Evolutionary conservation across 2,888 invertebrate species (phyloP).

Genomic region (Oscheius myriophilus): DNA sequence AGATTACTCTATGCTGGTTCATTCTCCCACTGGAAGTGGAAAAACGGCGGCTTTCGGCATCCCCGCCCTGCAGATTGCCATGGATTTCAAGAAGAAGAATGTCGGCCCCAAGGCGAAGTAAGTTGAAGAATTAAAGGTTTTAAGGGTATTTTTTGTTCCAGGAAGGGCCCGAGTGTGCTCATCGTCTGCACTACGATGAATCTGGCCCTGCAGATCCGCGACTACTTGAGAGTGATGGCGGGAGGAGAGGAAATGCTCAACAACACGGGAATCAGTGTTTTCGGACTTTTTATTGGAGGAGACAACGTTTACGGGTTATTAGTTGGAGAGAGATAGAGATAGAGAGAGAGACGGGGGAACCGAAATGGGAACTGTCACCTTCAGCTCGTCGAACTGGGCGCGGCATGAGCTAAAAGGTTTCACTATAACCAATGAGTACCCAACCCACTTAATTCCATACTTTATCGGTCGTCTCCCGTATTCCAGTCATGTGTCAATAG

Average conservation of each 20-base stretch:
- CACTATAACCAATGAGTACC: too few species aligned
- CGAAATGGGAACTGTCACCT: too few species aligned
- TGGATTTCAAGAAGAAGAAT: not conserved
- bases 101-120: not conserved
- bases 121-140: not conserved
- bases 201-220: constrained; percentile 17
- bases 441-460: too few species aligned
- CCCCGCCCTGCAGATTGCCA: constrained; percentile 23
- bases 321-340: not conserved
- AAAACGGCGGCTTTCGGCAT: constrained; percentile 30
- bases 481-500: too few species aligned
- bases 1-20: constrained; percentile 14
- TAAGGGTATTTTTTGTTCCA: not conserved
- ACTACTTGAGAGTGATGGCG: not conserved
- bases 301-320: not conserved
- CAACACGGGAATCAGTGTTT: not conserved
- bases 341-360: too few species aligned
- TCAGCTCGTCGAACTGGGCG: too few species aligned
- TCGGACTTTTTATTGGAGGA: constrained; percentile 18
- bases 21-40: constrained; percentile 27
- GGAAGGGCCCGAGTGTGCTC: constrained; percentile 6
- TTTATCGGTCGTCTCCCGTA: too few species aligned
- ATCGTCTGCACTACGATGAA: constrained; percentile 24
- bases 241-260: not conserved
- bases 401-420: too few species aligned